Evolutionary conservation across 2,888 invertebrate species (phyloP), one percentile per base, ranked within the genome.

Genomic region (Cyclophora albipunctata): DNA sequence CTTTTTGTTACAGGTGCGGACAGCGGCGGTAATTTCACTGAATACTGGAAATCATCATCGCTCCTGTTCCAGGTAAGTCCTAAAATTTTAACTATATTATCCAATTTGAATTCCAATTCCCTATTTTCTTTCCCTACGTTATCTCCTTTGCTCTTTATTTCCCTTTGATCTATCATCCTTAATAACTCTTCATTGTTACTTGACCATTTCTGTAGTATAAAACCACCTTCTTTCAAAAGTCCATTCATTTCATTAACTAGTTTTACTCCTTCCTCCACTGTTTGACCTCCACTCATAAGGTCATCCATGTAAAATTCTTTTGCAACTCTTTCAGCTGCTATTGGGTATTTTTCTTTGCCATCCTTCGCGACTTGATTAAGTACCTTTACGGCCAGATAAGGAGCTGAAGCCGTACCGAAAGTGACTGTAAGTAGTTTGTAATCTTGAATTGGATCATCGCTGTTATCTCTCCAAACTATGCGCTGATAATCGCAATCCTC

Each of bases 401-500:
- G 69, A 0, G 69, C 69, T 0, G 56, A 58, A 0, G 65, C 54
- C 0, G 66, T 69, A 0, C 67, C 69, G 35, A 71, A 71, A 0
- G 67, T 71, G 2, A 71, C 60, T 3, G 52, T 58, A 0, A 64
- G 3, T 0, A 66, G 20, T 34, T 55, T 51, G 34, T 54, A 67
- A 45, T 66, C 51, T 34, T 60, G 37, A 6, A 65, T 42, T 7
- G 40, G 7, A 4, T 40, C n/a, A 20, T 6, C 34, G 42, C 34
- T 3, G 7, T 34, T 7, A n/a, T 45, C 37, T 43, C 49, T 41
- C 42, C 47, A 48, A 34, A 40, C 34, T 34, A 50, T 7, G 5
- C 46, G 40, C 34, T 57, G 55, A 46, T 40, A 55, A 34, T 45
- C 47, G 1, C 40, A 7, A 45, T 58, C 53, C 20, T 53, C 45